Evolutionary conservation across 2,888 invertebrate species (phyloP), one percentile per base, ranked within the genome.

Genomic region (Odontothrips loti): DNA sequence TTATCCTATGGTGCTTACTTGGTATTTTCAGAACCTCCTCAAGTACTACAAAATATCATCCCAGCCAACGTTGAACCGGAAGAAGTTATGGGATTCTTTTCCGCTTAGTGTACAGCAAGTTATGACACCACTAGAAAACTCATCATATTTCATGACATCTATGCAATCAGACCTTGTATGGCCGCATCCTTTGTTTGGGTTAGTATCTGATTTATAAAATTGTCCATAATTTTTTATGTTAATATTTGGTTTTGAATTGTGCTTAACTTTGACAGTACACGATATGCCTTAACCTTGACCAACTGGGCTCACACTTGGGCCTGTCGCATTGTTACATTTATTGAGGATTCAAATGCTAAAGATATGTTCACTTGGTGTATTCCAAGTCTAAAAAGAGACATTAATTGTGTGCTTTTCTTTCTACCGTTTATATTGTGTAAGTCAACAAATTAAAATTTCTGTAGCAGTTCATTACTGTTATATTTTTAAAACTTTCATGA

Each of bases 241-340:
- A 27, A 23, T 8, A 23, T 75, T 68, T 51, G 11, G 34, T 75
- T 75, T 75, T 75, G 6, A 23, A 23, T 75, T 58, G 17, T 43
- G n/a, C 27, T 75, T 75, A 6, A 58, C 58, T n/a, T 58, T 43
- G 34, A 15, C 68, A 75, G 68, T 23, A 75, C 68, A 0, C 68
- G 68, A 10, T 27, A 75, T 75, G 68, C 68, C 12, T 75, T 27
- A 6, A 27, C 48, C 80, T 93, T 85, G 90, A 93, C 84, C 90
- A 75, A 91, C 83, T 95, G 95, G 95, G 91, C 94, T 6, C 92
- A 92, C 84, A 92, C 92, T 84, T 95, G 95, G 95, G 91, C 93
- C 0, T 90, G 91, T 68, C 92, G 92, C 83, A 87, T 95, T 83
- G 92, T 93, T 9, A 90, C 90, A 0, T 87, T 89, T 0, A 90